phyloP scores from a whole-genome alignment of 2,888 invertebrate species.

The Athrips mouffetella region DNA sequence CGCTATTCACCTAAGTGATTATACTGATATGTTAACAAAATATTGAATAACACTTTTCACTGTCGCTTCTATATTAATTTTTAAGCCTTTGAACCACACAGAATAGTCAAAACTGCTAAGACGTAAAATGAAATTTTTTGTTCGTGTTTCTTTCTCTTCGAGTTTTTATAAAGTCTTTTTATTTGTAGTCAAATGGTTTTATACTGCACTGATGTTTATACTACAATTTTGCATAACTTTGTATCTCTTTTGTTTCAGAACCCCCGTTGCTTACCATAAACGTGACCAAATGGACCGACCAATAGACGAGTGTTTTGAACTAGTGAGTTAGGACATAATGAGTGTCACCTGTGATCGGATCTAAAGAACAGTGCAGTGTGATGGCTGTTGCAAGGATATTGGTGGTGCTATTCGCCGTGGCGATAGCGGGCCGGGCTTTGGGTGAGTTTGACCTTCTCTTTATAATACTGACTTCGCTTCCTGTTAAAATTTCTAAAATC shows the following conservation, averaged over 20 bases:
- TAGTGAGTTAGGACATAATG: conserved; percentile 1
- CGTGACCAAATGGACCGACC: not conserved
- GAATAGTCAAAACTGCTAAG: no score
- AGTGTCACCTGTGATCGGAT: not conserved
- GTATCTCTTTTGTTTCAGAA: conserved; percentile 1
- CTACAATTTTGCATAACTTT: not conserved
- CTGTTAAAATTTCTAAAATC: not conserved
- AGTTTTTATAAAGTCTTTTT: no score
- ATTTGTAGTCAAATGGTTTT: no score
- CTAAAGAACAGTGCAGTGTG: not conserved
- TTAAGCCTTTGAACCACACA: no score
- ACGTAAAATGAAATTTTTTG: no score
- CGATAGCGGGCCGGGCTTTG: conserved; percentile 22
- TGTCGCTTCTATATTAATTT: no score
- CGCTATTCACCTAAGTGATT: no score
- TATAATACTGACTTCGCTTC: not conserved
- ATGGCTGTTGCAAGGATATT: conserved; percentile 22
- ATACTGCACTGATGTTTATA: not conserved
- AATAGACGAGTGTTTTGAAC: not conserved
- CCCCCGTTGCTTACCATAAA: not conserved
- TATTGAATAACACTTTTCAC: no score
- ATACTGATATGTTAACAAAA: no score
- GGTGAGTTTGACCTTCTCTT: conserved; percentile 28
- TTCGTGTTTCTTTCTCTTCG: no score
- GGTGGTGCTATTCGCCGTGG: conserved; percentile 25